These are phyloP conservation scores for Ophonus ardosiacus DNA, from an alignment of 2,888 invertebrate species.

Conservation along the genomic window DNA sequence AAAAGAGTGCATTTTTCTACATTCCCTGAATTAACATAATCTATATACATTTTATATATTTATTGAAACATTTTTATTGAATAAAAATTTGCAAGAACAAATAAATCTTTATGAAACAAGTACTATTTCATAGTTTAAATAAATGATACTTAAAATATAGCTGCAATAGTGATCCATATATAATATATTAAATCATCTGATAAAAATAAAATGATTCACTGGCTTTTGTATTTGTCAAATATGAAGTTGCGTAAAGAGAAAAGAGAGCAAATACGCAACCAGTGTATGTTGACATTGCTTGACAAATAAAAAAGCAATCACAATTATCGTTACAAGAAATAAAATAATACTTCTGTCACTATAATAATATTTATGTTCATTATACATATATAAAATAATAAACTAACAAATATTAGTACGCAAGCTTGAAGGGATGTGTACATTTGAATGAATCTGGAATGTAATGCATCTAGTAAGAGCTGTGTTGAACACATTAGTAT, in stretches of 20 bases:
- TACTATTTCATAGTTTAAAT: constrained; percentile 69
- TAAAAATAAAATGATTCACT: constrained; percentile 60
- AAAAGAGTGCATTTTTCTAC: constrained; percentile 50
- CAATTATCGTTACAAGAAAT: constrained; percentile 56
- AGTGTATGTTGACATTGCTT: constrained; percentile 7
- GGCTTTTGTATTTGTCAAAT: constrained; percentile 41
- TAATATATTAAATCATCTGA: constrained; percentile 60
- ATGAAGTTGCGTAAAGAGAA: constrained; percentile 7
- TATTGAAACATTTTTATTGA: constrained; percentile 74
- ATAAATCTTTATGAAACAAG: constrained; percentile 71
- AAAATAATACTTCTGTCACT: constrained; percentile 63
- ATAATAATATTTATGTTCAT: constrained; percentile 63
- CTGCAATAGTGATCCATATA: constrained; percentile 67
- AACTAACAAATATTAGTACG: constrained; percentile 67
- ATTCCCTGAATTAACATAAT: constrained; percentile 44
- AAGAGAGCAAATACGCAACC: constrained; percentile 32
- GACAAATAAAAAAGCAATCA: constrained; percentile 32
- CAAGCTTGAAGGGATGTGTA: constrained; percentile 66
- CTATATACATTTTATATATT: constrained; percentile 58
- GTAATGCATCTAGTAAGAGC: constrained; percentile 54
- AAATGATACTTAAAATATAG: constrained; percentile 66
- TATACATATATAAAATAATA: constrained; percentile 66
- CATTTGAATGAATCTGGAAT: constrained; percentile 57
- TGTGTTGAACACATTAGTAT: constrained; percentile 59
- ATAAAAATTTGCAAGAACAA: constrained; percentile 73